Percentiles rank a stretch among this genome's conserved stretches.
These are phyloP conservation scores for Hirtodrosophila alboralis DNA, from an alignment of 2,888 invertebrate genomes.

Conservation along the genomic window DNA sequence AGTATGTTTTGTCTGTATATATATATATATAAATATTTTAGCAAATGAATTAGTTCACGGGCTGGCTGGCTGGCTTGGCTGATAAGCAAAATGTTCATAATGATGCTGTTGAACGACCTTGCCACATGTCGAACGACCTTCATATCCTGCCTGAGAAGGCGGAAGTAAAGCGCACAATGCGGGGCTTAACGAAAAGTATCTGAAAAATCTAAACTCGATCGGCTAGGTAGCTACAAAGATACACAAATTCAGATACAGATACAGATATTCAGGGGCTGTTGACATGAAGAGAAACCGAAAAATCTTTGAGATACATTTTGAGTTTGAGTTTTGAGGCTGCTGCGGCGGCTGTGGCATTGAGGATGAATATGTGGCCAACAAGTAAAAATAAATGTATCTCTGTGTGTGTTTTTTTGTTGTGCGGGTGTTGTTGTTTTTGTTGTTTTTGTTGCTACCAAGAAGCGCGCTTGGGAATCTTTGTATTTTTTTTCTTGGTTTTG, in stretches of 20 bases:
- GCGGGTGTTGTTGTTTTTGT: conserved; percentile 34
- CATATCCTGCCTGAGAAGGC: conserved; percentile 54
- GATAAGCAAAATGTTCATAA: conserved; percentile 51
- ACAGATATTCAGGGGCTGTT: conserved; percentile 12
- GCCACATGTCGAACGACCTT: conserved; percentile 63
- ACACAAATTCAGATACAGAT: background rate
- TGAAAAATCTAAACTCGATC: conserved; percentile 39
- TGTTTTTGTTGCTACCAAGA: conserved; percentile 60
- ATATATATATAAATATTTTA: conserved; percentile 13
- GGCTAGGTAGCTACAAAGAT: conserved; percentile 38
- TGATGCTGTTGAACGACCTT: conserved; percentile 50
- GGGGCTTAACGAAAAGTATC: conserved; percentile 27
- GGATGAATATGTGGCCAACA: conserved; percentile 32
- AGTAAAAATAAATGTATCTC: no score
- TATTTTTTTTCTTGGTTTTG: conserved; percentile 31
- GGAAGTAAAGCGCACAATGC: conserved; percentile 47
- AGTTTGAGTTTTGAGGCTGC: no score
- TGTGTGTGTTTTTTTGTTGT: conserved; percentile 21
- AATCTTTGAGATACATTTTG: no score
- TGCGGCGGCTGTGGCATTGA: conserved; percentile 35
- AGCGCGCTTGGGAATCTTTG: conserved; percentile 74
- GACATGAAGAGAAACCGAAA: conserved; percentile 5
- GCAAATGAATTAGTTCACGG: conserved; percentile 37
- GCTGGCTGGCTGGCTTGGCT: conserved; percentile 34
- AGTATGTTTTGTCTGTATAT: background rate